Conservation (phyloP, 1,140 invertebrate genomes). For the Drosophila pruinosa region DNA sequence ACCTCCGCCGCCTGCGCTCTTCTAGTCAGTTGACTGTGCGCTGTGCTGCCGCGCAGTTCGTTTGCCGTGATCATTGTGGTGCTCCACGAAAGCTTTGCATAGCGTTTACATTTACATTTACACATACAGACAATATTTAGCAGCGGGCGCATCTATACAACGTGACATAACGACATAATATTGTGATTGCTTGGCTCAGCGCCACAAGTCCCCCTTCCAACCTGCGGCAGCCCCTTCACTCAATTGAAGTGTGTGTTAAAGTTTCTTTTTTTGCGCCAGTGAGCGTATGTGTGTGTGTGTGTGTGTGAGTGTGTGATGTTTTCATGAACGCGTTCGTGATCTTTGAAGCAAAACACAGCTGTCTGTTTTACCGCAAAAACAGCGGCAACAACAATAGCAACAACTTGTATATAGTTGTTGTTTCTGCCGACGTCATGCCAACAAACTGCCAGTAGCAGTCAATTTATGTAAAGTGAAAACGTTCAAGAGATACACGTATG, state of each 20-base stretch:
- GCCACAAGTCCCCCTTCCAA: background rate
- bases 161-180: slow-evolving; percentile 72
- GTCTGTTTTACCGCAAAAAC: slow-evolving; percentile 62
- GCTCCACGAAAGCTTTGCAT: slow-evolving; percentile 26
- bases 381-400: slow-evolving; percentile 33
- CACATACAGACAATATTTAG: slow-evolving; percentile 23
- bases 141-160: slow-evolving; percentile 32
- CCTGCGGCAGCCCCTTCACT: background rate
- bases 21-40: slow-evolving; percentile 58
- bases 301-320: slow-evolving; percentile 47
- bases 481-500: slow-evolving; percentile 13
- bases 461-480: slow-evolving; percentile 69
- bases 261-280: slow-evolving; percentile 35
- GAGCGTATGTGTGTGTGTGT: slow-evolving; percentile 15
- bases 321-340: slow-evolving; percentile 80
- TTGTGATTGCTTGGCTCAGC: slow-evolving; percentile 61
- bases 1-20: slow-evolving; percentile 31
- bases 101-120: slow-evolving; percentile 42
- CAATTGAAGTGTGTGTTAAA: slow-evolving; percentile 32
- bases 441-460: slow-evolving; percentile 58
- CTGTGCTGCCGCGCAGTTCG: slow-evolving; percentile 58
- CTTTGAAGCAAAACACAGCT: slow-evolving; percentile 80
- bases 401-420: slow-evolving; percentile 41
- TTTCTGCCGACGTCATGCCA: slow-evolving; percentile 64
- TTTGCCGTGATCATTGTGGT: slow-evolving; percentile 53